Evolutionary conservation across 2,113 vertebrate genomes (phyloP), one percentile per base, ranked within the genome.

Genomic region (Petromus typicus): DNA sequence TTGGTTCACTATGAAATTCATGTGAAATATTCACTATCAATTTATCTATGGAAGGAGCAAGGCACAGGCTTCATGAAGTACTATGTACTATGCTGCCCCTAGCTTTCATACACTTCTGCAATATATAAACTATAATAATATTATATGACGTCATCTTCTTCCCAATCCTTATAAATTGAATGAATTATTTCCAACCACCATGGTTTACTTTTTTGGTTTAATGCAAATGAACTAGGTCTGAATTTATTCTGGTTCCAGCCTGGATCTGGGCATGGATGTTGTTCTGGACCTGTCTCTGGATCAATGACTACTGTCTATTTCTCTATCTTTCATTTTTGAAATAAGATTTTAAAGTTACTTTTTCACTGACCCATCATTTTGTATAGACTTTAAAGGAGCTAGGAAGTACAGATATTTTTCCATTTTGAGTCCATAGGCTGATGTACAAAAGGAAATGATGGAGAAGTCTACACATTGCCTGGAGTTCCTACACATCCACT

Each of bases 321-420:
- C 20, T 1, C 12, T 23, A 34, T 57, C 13, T 73, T 89, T n/a
- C 17, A 40, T 79, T 82, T 75, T 76, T 7, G 43, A 92, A 66
- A 17, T 23, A 7, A 7, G 11, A 1, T 34, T 71, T 61, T 71
- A 61, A 43, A 57, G 1, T 57, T 64, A 48, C 25, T 91, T 43
- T 81, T 64, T 61, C 5, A 40, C 4, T 81, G 17, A 1, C 9
- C 13, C 12, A 37, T 86, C 18, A 17, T 45, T 51, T 51, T 73
- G 64, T n/a, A 23, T 1, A 64, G 3, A 51, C 2, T 0, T 32
- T 66, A 5, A 51, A 30, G 2, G 5, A 16, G 32, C 23, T 9
- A 82, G 16, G 5, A 1, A 6, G 4, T 67, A 8, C 5, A 86
- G 30, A 34, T 56, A 66, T 11, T 5, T 13, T 57, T 22, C 2